A percentile compares a stretch with the other conserved stretches of the same genome.
Evolutionary conservation across 2,797 vertebrate species (phyloP).

Genomic region (Lacerta agilis): DNA sequence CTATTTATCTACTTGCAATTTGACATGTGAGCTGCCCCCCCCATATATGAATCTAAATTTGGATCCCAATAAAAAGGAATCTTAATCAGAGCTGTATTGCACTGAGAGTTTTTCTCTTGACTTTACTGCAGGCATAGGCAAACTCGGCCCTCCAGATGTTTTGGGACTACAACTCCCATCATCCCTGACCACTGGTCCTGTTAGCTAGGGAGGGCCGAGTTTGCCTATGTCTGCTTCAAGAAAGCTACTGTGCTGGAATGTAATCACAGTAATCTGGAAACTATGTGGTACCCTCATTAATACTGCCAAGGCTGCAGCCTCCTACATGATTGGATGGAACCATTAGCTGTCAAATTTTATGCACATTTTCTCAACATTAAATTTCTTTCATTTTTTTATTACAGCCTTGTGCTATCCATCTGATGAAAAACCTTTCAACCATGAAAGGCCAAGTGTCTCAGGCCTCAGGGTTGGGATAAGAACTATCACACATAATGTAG

Average conservation of each 20-base stretch:
- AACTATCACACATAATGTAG: neutral
- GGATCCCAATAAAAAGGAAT: neutral
- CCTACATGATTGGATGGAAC: neutral
- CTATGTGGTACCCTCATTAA: neutral
- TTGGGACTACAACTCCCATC: too few relatives aligned
- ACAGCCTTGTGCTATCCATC: neutral
- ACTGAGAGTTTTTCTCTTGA: neutral
- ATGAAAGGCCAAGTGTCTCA: too few relatives aligned
- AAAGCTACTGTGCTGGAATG: conserved; percentile 2
- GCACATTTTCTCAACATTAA: neutral
- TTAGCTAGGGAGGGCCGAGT: too few relatives aligned
- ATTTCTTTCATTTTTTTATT: neutral
- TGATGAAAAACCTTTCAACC: neutral
- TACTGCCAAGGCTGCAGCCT: rapidly evolving
- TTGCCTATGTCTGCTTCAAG: neutral
- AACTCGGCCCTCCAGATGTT: too few relatives aligned
- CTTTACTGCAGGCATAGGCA: neutral
- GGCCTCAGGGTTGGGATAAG: neutral
- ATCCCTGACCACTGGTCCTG: too few relatives aligned
- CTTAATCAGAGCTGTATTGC: neutral
- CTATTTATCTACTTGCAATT: too few relatives aligned
- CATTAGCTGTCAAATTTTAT: rapidly evolving
- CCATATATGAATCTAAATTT: neutral
- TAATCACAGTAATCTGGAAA: neutral
- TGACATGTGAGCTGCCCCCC: too few relatives aligned